These are phyloP conservation scores for Rhamnusium bicolor DNA, from an alignment of 2,888 invertebrate species.

Conservation along the genomic window DNA sequence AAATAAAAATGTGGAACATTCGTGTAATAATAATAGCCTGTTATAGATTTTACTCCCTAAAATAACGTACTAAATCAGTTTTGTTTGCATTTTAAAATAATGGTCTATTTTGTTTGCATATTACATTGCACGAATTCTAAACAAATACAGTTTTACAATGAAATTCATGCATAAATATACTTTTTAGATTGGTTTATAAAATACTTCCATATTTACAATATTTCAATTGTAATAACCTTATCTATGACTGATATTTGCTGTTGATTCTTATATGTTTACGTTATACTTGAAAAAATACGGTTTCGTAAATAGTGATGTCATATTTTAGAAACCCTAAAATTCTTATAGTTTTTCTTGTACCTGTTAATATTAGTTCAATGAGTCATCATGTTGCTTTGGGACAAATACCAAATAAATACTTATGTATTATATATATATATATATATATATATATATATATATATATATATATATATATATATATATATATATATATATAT, in stretches of 20 bases:
- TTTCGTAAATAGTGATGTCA: conserved; percentile 14
- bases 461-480: too few species aligned
- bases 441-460: too few species aligned
- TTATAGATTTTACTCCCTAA: not conserved
- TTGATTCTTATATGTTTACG: not conserved
- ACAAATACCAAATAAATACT: too few species aligned
- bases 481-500: too few species aligned
- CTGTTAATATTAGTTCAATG: conserved; percentile 1
- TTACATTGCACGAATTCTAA: not conserved
- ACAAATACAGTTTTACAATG: not conserved
- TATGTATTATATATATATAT: too few species aligned
- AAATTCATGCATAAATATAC: not conserved
- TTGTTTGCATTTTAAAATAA: not conserved
- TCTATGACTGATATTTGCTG: not conserved
- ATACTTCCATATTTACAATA: not conserved
- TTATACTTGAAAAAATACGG: not conserved
- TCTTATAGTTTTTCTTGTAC: not conserved
- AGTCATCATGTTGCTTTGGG: not conserved
- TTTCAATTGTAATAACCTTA: not conserved
- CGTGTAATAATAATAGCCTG: too few species aligned
- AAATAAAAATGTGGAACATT: too few species aligned
- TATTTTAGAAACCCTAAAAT: not conserved
- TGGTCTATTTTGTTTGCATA: not conserved
- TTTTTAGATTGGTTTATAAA: not conserved
- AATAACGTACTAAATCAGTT: not conserved